A percentile compares a stretch with the other conserved stretches of the same genome.
Conservation (phyloP, 2,797 vertebrate species). For the Melanotaenia maccullochi region DNA sequence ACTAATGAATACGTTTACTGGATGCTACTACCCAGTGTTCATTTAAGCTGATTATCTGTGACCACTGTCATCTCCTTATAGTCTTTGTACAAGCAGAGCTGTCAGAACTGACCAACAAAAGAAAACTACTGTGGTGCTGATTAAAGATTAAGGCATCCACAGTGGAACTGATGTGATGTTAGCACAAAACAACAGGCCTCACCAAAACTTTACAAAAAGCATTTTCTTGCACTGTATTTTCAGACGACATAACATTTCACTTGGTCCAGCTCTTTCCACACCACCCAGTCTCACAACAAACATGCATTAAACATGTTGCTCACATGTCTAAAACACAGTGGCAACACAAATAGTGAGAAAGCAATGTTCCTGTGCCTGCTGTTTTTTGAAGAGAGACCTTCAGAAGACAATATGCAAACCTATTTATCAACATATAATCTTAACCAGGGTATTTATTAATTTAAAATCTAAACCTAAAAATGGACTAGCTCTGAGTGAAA, state of each 20-base stretch:
- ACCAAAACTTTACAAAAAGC: constrained; percentile 16
- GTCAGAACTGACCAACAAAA: constrained; percentile 60
- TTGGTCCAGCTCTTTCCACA: neutral
- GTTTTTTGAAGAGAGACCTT: neutral
- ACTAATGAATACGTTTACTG: constrained; percentile 57
- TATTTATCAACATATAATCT: neutral
- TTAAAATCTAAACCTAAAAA: no score
- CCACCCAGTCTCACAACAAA: neutral
- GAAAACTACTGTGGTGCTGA: constrained; percentile 37
- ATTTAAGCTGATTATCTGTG: constrained; percentile 61
- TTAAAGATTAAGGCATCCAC: constrained; percentile 52
- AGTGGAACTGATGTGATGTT: constrained; percentile 33
- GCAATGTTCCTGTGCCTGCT: neutral
- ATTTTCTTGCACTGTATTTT: constrained; percentile 5
- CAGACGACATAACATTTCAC: neutral
- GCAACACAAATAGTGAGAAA: neutral
- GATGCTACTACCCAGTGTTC: constrained; percentile 53
- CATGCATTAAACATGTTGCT: neutral
- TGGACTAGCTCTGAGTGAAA: no score
- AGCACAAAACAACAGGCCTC: constrained; percentile 22
- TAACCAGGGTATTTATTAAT: no score
- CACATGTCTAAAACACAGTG: neutral
- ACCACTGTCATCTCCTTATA: constrained; percentile 46
- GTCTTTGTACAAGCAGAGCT: constrained; percentile 32
- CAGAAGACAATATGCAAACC: neutral